phyloP scores from a whole-genome alignment of 2,113 vertebrate species.

The Oreochromis tanganicae region DNA sequence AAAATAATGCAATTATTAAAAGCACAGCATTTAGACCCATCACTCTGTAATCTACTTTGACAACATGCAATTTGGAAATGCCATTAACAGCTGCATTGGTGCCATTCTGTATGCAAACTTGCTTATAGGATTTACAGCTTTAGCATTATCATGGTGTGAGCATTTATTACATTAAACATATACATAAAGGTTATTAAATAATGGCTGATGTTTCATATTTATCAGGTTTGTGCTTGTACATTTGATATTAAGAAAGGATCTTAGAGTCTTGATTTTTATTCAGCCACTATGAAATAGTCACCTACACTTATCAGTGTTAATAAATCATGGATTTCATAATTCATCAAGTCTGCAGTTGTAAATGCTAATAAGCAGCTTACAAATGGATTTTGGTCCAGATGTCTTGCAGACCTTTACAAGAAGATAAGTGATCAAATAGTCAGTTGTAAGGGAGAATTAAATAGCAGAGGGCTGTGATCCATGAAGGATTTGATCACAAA shows the following conservation, averaged over 20 bases:
- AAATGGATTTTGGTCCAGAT: not conserved
- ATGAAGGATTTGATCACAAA: not conserved
- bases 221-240: not conserved
- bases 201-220: not conserved
- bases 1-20: not conserved
- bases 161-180: not conserved
- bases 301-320: not conserved
- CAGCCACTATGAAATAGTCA: not conserved
- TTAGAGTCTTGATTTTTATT: not conserved
- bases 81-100: not conserved
- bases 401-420: not conserved
- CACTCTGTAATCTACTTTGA: not conserved
- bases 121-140: not conserved
- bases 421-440: not conserved
- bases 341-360: not conserved
- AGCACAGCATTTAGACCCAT: not conserved
- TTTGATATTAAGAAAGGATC: not conserved
- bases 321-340: not conserved
- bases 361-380: not conserved
- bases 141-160: not conserved
- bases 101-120: not conserved
- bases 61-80: not conserved
- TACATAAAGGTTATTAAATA: not conserved
- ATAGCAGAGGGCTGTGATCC: not conserved
- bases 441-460: not conserved